Conservation (phyloP, 2,113 vertebrate genomes). For the Thalassoma bifasciatum region DNA sequence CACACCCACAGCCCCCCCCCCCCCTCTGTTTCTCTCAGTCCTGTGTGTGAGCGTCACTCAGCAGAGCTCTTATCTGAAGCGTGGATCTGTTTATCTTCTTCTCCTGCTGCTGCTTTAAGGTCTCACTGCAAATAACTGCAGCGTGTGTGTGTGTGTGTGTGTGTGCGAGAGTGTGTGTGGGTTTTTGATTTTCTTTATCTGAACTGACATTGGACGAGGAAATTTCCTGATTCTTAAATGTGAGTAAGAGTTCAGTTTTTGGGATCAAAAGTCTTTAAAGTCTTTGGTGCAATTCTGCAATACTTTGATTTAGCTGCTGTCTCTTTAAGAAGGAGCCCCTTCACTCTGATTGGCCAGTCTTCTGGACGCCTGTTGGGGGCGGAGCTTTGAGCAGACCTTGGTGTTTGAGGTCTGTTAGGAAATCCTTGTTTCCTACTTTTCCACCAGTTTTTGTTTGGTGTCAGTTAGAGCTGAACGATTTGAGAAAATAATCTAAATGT, state of each 20-base stretch:
- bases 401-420: too few species aligned
- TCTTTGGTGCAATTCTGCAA: too few species aligned
- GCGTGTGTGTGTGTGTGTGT: neutral
- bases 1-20: slow-evolving; percentile 54
- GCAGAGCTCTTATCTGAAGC: slow-evolving; percentile 49
- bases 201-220: neutral
- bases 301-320: too few species aligned
- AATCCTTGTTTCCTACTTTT: too few species aligned
- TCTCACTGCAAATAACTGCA: neutral
- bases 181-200: neutral
- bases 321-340: too few species aligned
- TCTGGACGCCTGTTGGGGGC: too few species aligned
- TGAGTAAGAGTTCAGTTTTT: slow-evolving; percentile 7
- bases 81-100: slow-evolving; percentile 55
- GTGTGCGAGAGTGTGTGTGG: slow-evolving; percentile 5
- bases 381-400: too few species aligned
- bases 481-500: too few species aligned
- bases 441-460: too few species aligned
- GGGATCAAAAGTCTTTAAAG: too few species aligned
- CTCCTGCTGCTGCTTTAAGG: slow-evolving; percentile 10
- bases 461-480: too few species aligned
- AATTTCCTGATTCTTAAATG: neutral
- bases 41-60: slow-evolving; percentile 29
- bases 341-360: too few species aligned
- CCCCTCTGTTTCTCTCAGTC: slow-evolving; percentile 51